These are phyloP conservation scores for Manis crassicaudata DNA, from an alignment of 2,797 vertebrate species.

Conservation along the genomic window DNA sequence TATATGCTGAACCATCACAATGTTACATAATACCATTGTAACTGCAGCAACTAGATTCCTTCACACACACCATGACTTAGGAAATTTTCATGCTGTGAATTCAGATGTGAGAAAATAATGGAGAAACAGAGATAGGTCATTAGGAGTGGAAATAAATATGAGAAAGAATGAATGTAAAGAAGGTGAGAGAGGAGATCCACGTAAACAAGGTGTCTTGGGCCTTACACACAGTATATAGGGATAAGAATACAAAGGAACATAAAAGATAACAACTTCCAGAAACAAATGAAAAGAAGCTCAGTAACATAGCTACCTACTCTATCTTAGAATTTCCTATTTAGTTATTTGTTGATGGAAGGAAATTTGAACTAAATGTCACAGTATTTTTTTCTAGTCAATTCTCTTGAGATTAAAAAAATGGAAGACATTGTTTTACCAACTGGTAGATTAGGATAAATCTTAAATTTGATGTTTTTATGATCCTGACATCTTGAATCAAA, in stretches of 20 bases:
- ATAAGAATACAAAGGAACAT: background rate
- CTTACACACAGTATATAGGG: background rate
- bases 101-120: background rate
- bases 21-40: background rate
- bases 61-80: background rate
- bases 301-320: background rate
- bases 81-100: background rate
- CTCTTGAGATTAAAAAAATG: background rate
- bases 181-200: background rate
- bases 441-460: background rate
- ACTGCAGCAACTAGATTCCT: background rate
- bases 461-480: conserved; percentile 18
- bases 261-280: background rate
- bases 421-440: background rate
- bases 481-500: background rate
- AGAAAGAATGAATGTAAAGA: background rate
- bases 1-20: background rate
- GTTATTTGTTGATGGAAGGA: background rate
- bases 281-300: background rate
- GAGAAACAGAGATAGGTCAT: background rate
- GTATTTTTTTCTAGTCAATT: background rate
- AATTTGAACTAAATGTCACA: background rate
- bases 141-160: background rate
- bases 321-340: background rate
- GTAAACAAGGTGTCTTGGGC: background rate